Conservation (phyloP, 2,113 vertebrate species). For the Macheiramphus alcinus region DNA sequence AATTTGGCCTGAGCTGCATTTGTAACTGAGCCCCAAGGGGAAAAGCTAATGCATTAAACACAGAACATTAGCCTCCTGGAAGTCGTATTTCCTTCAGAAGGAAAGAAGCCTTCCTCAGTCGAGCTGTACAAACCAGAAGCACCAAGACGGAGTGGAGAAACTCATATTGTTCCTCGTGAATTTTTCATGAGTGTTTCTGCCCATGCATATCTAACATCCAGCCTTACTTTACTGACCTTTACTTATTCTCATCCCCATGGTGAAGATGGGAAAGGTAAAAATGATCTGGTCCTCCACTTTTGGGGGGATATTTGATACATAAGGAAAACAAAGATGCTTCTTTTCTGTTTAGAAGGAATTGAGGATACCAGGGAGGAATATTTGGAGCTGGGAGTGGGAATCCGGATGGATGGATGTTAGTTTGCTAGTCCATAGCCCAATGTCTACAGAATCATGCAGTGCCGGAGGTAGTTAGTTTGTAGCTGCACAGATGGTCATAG, state of each 20-base stretch:
- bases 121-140: constrained; percentile 9
- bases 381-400: not conserved
- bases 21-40: constrained; percentile 60
- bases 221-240: constrained; percentile 67
- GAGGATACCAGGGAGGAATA: not conserved
- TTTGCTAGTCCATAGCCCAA: not conserved
- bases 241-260: constrained; percentile 62
- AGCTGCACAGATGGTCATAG: constrained; percentile 50
- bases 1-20: constrained; percentile 67
- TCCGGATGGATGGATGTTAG: not conserved
- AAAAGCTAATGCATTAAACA: constrained; percentile 49
- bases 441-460: constrained; percentile 7
- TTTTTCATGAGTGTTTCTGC: constrained; percentile 91
- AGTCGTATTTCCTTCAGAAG: constrained; percentile 42
- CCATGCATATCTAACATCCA: constrained; percentile 66
- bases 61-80: constrained; percentile 43
- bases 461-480: constrained; percentile 36
- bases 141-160: constrained; percentile 13
- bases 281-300: constrained; percentile 8
- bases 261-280: constrained; percentile 69
- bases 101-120: not conserved
- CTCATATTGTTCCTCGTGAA: constrained; percentile 77
- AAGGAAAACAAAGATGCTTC: not conserved
- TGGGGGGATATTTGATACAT: not conserved
- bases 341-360: not conserved